A percentile compares a stretch with the other conserved stretches of the same genome.
Evolutionary conservation across 2,797 vertebrate species (phyloP).

Genomic region (Semaprochilodus insignis): DNA sequence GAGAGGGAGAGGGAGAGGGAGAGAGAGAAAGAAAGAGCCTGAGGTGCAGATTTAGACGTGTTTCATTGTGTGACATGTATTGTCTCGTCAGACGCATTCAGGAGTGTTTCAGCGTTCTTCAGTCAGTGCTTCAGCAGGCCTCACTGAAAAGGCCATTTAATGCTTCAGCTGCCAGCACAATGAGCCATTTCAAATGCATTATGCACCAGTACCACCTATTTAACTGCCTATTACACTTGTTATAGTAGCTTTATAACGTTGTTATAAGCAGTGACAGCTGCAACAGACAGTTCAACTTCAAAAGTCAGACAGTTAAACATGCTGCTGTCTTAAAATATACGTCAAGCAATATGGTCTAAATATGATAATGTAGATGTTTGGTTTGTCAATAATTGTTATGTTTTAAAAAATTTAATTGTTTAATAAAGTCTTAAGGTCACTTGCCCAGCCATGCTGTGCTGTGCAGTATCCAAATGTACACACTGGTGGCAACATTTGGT

Average conservation of each 20-base stretch:
- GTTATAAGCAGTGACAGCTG: neutral
- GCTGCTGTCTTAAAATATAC: neutral
- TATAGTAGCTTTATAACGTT: constrained; percentile 29
- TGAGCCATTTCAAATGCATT: constrained; percentile 28
- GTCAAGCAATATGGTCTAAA: too few species aligned
- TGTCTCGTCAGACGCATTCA: constrained; percentile 66
- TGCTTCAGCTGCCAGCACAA: constrained; percentile 23
- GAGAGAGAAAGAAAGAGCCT: constrained; percentile 60
- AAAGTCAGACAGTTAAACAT: neutral
- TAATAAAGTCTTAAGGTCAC: too few species aligned
- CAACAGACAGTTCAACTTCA: neutral
- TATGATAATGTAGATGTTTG: too few species aligned
- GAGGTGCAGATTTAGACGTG: constrained; percentile 76
- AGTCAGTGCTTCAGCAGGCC: constrained; percentile 26
- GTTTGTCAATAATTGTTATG: too few species aligned
- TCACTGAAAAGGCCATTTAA: constrained; percentile 31
- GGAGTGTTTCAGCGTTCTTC: constrained; percentile 45
- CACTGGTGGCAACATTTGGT: too few species aligned
- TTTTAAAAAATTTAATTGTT: too few species aligned
- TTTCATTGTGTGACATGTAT: constrained; percentile 74
- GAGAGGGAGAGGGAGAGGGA: constrained; percentile 45
- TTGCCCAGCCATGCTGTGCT: too few species aligned
- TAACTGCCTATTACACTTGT: constrained; percentile 27
- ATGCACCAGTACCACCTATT: constrained; percentile 8
- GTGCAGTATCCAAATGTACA: too few species aligned